These are phyloP conservation scores for Lethocerus indicus DNA, from an alignment of 1,140 invertebrate genomes.

Conservation along the genomic window DNA sequence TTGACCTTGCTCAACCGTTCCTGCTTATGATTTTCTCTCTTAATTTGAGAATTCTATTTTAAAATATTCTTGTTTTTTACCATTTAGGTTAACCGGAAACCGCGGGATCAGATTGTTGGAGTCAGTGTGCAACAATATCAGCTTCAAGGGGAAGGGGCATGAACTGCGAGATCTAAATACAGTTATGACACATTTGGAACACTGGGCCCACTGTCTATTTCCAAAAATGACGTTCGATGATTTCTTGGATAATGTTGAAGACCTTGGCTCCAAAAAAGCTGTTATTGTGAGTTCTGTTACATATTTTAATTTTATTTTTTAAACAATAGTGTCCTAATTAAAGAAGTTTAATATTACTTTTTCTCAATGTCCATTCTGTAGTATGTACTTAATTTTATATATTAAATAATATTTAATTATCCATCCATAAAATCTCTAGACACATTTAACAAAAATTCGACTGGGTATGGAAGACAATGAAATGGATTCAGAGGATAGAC, in stretches of 20 bases:
- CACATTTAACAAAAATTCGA: constrained; percentile 16
- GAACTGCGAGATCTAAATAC: constrained; percentile 66
- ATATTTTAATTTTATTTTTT: constrained; percentile 38
- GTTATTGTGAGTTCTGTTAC: constrained; percentile 36
- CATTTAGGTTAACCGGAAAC: constrained; percentile 48
- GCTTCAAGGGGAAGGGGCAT: constrained; percentile 65
- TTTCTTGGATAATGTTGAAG: constrained; percentile 62
- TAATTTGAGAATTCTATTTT: no score
- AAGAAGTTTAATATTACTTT: no score
- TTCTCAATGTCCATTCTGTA: no score
- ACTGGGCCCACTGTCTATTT: constrained; percentile 80
- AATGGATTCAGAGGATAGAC: no score
- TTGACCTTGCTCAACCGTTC: no score
- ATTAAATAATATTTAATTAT: no score
- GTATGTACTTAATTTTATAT: no score
- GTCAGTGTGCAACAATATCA: constrained; percentile 60
- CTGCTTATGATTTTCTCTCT: no score
- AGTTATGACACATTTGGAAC: constrained; percentile 65
- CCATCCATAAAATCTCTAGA: no score
- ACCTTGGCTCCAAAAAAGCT: constrained; percentile 53
- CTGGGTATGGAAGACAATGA: constrained; percentile 21
- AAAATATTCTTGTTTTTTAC: no score
- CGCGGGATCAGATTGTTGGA: constrained; percentile 63
- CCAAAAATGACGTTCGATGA: constrained; percentile 78
- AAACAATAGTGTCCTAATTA: constrained; percentile 26